Percentiles rank a stretch among this genome's conserved stretches.
phyloP scores from a whole-genome alignment of 2,797 vertebrate species.

The Oreochromis mossambicus region DNA sequence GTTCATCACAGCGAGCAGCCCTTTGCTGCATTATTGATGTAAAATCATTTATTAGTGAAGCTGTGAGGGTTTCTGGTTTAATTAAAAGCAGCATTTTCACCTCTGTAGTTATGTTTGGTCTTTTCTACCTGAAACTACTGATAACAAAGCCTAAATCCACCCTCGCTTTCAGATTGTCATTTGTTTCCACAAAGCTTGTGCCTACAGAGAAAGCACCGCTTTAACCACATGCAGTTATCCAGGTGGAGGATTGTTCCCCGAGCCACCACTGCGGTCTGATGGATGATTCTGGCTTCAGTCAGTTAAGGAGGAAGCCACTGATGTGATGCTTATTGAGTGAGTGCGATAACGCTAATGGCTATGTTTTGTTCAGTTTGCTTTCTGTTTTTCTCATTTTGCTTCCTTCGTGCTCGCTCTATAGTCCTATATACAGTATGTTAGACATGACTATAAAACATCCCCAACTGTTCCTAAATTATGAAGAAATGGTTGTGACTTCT shows the following conservation, averaged over 20 bases:
- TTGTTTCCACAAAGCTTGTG: background rate
- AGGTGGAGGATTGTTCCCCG: background rate
- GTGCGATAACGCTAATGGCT: background rate
- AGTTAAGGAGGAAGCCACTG: background rate
- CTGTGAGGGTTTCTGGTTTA: background rate
- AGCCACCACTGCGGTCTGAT: background rate
- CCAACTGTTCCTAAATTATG: background rate
- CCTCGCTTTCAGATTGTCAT: background rate
- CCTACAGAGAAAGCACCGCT: background rate
- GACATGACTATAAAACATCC: background rate
- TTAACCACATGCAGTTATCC: background rate
- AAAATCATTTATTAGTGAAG: background rate
- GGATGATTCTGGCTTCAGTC: background rate
- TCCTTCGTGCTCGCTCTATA: background rate
- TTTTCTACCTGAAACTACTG: background rate
- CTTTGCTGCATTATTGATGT: background rate
- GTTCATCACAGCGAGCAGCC: background rate
- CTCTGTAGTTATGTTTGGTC: background rate
- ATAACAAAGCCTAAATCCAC: background rate
- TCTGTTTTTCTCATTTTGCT: slow-evolving; percentile 1
- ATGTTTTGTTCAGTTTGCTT: background rate
- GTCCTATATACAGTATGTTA: background rate
- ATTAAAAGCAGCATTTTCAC: background rate
- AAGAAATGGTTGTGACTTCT: background rate
- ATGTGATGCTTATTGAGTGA: background rate